Conservation (phyloP, 2,797 vertebrate species). For the Ibycter americanus region DNA sequence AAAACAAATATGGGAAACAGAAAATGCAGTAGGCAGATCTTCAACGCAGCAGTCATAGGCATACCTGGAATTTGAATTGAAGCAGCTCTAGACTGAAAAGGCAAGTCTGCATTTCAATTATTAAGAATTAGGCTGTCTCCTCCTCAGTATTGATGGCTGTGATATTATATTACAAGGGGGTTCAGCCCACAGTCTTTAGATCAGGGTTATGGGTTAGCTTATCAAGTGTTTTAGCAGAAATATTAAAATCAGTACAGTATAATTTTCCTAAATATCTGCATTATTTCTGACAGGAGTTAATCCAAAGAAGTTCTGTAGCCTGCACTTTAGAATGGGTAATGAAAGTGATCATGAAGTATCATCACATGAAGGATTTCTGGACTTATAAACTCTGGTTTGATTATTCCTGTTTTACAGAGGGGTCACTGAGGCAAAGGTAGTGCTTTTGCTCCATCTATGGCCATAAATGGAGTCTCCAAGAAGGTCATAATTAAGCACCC, state of each 20-base stretch:
- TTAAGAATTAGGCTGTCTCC: neutral
- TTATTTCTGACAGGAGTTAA: neutral
- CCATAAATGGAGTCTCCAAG: neutral
- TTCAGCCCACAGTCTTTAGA: neutral
- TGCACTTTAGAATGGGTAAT: neutral
- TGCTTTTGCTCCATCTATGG: neutral
- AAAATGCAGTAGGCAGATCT: neutral
- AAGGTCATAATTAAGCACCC: neutral
- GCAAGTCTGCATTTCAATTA: neutral
- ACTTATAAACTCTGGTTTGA: neutral
- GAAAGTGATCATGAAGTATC: neutral
- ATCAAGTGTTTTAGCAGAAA: neutral
- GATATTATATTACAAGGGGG: neutral
- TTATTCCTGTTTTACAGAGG: neutral
- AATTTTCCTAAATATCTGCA: neutral
- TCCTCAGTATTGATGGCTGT: neutral
- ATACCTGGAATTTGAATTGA: neutral
- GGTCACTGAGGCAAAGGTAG: neutral
- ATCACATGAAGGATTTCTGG: neutral
- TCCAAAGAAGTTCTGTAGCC: neutral
- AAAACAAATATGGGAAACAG: neutral
- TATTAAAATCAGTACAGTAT: neutral
- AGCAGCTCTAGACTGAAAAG: neutral
- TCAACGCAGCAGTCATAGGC: rapidly evolving
- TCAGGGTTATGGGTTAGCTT: neutral